Percentiles rank a stretch among this genome's conserved stretches.
Conservation (phyloP, 2,113 vertebrate genomes). For the Ramphastos sulfuratus region DNA sequence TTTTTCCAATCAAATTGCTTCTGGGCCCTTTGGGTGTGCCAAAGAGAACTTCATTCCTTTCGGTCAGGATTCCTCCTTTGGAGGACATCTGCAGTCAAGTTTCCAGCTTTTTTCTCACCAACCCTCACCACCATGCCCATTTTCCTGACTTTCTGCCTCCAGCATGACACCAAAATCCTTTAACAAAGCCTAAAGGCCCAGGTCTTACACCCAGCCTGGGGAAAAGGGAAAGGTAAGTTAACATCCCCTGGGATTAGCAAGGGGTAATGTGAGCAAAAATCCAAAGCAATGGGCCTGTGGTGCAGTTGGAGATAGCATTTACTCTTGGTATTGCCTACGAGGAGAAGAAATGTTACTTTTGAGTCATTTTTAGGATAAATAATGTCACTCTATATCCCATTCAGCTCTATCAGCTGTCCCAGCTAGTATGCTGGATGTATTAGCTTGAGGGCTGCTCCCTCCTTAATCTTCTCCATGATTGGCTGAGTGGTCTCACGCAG, state of each 20-base stretch:
- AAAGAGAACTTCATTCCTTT: not conserved
- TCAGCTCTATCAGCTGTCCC: not conserved
- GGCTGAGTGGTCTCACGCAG: too few relatives aligned
- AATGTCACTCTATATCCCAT: not conserved
- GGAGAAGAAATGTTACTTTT: not conserved
- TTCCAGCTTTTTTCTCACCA: not conserved
- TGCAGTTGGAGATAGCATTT: not conserved
- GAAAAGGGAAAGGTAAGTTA: not conserved
- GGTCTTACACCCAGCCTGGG: not conserved
- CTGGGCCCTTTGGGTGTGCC: not conserved
- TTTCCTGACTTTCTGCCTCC: not conserved
- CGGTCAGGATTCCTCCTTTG: not conserved
- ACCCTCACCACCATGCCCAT: accelerated
- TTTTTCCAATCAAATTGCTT: not conserved
- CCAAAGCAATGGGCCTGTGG: not conserved
- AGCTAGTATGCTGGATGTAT: not conserved
- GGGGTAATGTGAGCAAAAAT: not conserved
- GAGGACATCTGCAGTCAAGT: not conserved
- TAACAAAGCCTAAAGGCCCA: not conserved
- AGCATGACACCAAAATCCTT: not conserved
- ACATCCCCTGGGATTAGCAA: not conserved
- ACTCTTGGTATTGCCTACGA: not conserved
- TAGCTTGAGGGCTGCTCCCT: not conserved
- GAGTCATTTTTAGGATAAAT: not conserved
- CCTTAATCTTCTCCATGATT: not conserved